Percentiles rank a stretch among this genome's conserved stretches.
These are phyloP conservation scores for Pogonomyrmex barbatus DNA, from an alignment of 1,140 invertebrate genomes.

Conservation along the genomic window DNA sequence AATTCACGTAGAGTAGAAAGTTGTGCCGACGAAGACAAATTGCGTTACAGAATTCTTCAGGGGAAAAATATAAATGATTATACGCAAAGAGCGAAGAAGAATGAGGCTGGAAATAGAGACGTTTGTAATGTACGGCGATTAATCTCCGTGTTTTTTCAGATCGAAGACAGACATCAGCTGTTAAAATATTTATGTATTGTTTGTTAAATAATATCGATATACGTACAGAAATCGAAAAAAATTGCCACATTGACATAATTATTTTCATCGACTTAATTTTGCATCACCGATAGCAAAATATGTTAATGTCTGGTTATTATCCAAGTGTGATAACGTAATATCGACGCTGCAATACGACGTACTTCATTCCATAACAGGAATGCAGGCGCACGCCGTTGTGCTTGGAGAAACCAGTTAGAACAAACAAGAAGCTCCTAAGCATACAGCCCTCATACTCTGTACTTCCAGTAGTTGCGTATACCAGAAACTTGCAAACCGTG, in stretches of 20 bases:
- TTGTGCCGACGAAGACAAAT: slow-evolving; percentile 60
- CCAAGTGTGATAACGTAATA: slow-evolving; percentile 56
- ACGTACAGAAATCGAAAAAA: background rate
- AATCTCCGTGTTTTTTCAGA: slow-evolving; percentile 36
- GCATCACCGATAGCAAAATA: background rate
- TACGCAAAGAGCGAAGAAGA: slow-evolving; percentile 52
- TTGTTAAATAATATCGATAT: background rate
- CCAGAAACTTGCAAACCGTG: slow-evolving; percentile 58
- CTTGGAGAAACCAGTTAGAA: slow-evolving; percentile 52
- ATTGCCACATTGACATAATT: background rate
- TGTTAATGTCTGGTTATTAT: slow-evolving; percentile 48
- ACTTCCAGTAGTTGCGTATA: slow-evolving; percentile 8
- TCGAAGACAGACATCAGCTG: background rate
- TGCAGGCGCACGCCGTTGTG: slow-evolving; percentile 37
- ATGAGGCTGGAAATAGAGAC: slow-evolving; percentile 46
- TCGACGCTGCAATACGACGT: slow-evolving; percentile 20
- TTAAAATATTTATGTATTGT: slow-evolving; percentile 11
- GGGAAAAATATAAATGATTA: slow-evolving; percentile 62
- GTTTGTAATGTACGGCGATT: slow-evolving; percentile 44
- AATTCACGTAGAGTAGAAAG: slow-evolving; percentile 58
- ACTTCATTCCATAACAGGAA: slow-evolving; percentile 34
- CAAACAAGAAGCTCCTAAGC: slow-evolving; percentile 71
- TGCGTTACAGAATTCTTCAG: slow-evolving; percentile 36
- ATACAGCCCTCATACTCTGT: slow-evolving; percentile 63
- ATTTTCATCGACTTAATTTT: slow-evolving; percentile 1